Evolutionary conservation across 1,140 invertebrate genomes (phyloP).

Genomic region (Temnothorax curvispinosus): DNA sequence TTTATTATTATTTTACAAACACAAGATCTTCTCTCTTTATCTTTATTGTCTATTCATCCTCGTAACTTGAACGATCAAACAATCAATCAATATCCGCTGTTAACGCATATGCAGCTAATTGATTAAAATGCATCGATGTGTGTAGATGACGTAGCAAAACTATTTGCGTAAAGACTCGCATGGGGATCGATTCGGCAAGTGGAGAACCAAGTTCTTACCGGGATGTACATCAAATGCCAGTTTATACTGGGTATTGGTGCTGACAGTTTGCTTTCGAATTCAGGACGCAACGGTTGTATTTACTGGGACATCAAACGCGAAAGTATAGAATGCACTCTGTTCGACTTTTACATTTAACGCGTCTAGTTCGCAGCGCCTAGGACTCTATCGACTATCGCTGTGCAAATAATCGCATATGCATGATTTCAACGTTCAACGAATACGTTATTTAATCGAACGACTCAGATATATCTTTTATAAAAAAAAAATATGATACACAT

Average conservation of each 20-base stretch:
- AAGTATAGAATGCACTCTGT: constrained; percentile 26
- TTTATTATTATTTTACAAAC: not conserved
- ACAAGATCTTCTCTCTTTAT: not conserved
- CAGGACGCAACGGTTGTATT: constrained; percentile 57
- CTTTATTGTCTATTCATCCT: not conserved
- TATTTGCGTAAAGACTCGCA: constrained; percentile 44
- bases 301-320: constrained; percentile 51
- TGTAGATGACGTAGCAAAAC: constrained; percentile 14
- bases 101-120: not conserved
- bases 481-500: not conserved
- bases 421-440: not conserved
- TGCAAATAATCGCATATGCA: constrained; percentile 12
- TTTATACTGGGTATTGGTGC: constrained; percentile 34
- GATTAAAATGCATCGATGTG: constrained; percentile 20
- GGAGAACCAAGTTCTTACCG: constrained; percentile 59
- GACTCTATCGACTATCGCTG: not conserved
- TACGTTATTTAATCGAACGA: constrained; percentile 12
- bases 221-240: constrained; percentile 11
- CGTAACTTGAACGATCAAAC: not conserved
- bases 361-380: constrained; percentile 10
- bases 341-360: constrained; percentile 59
- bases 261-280: constrained; percentile 66
- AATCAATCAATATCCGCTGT: not conserved
- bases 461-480: not conserved
- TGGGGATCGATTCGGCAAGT: constrained; percentile 59